A percentile compares a stretch with the other conserved stretches of the same genome.
Evolutionary conservation across 2,113 vertebrate genomes (phyloP).

Genomic region (Verasper variegatus): DNA sequence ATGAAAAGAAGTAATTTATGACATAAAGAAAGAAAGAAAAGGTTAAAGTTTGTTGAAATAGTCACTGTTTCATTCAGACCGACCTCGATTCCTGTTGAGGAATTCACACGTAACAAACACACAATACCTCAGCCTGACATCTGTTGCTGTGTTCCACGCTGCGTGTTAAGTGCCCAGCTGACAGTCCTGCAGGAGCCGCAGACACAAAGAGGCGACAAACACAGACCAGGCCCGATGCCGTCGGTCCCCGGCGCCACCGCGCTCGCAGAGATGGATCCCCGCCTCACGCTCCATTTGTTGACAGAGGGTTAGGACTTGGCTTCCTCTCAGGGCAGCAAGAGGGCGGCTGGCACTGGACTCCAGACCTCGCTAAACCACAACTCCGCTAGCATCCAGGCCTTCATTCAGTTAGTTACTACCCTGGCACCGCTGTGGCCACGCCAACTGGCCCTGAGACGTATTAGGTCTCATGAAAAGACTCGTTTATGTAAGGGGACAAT

Average conservation of each 20-base stretch:
- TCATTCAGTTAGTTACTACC: constrained; percentile 36
- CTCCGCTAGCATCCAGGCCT: constrained; percentile 19
- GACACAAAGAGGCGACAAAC: constrained; percentile 4
- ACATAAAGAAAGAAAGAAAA: no score
- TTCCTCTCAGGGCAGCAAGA: constrained; percentile 13
- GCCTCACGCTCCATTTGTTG: constrained; percentile 54
- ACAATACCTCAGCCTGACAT: constrained; percentile 34
- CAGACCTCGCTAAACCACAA: constrained; percentile 30
- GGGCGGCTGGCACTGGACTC: constrained; percentile 38
- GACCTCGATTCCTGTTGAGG: background rate
- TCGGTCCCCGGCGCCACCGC: constrained; percentile 34
- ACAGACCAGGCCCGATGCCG: constrained; percentile 1
- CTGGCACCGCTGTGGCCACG: constrained; percentile 18
- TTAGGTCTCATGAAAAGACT: constrained; percentile 23
- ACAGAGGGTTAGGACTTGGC: constrained; percentile 55
- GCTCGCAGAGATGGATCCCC: constrained; percentile 29
- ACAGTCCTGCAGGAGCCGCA: constrained; percentile 15
- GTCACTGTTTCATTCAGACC: no score
- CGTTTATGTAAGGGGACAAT: constrained; percentile 41
- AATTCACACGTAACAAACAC: constrained; percentile 11
- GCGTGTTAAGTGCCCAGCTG: constrained; percentile 46
- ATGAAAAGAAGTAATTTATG: no score
- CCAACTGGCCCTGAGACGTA: constrained; percentile 32
- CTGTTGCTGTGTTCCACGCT: constrained; percentile 7
- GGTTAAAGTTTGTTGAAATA: no score